Base-by-base conservation (phyloP, 2,888 invertebrate genomes). In the Volucella zonaria region DNA sequence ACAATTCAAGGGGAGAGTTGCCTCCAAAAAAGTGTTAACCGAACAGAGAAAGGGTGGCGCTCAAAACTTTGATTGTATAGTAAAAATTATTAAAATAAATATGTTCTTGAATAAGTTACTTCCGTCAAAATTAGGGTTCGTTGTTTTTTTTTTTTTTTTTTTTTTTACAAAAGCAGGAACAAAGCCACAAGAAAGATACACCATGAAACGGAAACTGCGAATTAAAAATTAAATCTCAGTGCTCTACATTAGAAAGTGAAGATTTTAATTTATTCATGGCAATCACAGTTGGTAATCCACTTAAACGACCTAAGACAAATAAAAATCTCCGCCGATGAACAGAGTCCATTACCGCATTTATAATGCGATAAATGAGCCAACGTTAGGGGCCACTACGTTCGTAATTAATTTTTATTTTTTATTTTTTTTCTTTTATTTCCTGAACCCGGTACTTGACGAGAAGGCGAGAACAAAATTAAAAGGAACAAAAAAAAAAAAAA, bases 301-400 rank as follows among this genome's bases (percentile, higher is more conserved):
- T 79, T 14, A 62, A 77, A 67, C 2, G 52, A 23, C 15, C 54
- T 11, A 67, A 70, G 14, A 38, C 59, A 64, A 67, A 75, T 58
- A 59, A 70, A 70, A 70, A 80, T 70, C 64, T 70, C 31, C 31
- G 52, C 52, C 52, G 43, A 23, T 68, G 68, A 74, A 74, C 40
- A 61, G 56, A 67, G 40, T 80, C 45, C 54, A 66, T 66, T 64
- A 10, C 59, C 11, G 62, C 38, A 23, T 80, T 80, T 75, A 75
- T 83, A 75, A 80, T 75, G 75, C 80, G 75, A 47, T 47, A 82
- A 82, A 80, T 80, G 80, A 80, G 54, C 68, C 18, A 52, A 56
- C 10, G 52, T 38, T n/a, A 38, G 15, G 68, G 49, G 52, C 56
- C 62, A 31, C 77, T 77, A 31, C 61, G 62, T 49, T 43, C 42